A percentile compares a stretch with the other conserved stretches of the same genome.
Evolutionary conservation across 2,113 vertebrate genomes (phyloP).

Genomic region (Nesogale talazaci): DNA sequence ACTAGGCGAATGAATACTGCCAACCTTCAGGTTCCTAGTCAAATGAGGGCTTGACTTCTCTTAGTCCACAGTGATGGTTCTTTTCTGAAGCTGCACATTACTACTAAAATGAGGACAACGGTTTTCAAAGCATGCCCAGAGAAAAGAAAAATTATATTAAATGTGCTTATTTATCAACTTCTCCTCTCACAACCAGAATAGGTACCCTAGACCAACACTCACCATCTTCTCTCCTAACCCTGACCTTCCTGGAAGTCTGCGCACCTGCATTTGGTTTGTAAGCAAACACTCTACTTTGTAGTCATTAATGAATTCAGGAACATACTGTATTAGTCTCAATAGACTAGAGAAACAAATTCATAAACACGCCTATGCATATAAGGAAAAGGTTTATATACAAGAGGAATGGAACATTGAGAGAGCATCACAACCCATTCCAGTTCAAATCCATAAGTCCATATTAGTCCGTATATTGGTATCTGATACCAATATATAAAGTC

Average conservation of each 20-base stretch:
- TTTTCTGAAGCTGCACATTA: background rate
- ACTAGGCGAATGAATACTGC: background rate
- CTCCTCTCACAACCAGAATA: accelerated
- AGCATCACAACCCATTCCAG: too few relatives aligned
- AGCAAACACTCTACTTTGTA: background rate
- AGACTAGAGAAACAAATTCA: too few relatives aligned
- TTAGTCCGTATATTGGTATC: too few relatives aligned
- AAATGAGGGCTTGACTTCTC: too few relatives aligned
- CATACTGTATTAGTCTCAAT: too few relatives aligned
- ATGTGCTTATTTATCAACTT: background rate
- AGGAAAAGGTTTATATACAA: too few relatives aligned
- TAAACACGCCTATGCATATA: too few relatives aligned
- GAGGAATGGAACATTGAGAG: too few relatives aligned
- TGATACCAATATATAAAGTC: too few relatives aligned
- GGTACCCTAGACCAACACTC: accelerated
- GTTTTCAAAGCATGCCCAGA: background rate
- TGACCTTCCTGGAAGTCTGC: background rate
- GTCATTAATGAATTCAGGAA: background rate
- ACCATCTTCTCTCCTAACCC: background rate
- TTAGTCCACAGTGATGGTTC: background rate
- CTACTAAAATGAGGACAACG: background rate
- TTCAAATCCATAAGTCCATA: too few relatives aligned
- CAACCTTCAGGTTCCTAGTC: background rate
- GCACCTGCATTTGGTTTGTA: background rate
- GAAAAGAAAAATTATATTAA: background rate